Evolutionary conservation across 2,888 invertebrate species (phyloP), one percentile per base, ranked within the genome.

Genomic region (Galerucella calmariensis): DNA sequence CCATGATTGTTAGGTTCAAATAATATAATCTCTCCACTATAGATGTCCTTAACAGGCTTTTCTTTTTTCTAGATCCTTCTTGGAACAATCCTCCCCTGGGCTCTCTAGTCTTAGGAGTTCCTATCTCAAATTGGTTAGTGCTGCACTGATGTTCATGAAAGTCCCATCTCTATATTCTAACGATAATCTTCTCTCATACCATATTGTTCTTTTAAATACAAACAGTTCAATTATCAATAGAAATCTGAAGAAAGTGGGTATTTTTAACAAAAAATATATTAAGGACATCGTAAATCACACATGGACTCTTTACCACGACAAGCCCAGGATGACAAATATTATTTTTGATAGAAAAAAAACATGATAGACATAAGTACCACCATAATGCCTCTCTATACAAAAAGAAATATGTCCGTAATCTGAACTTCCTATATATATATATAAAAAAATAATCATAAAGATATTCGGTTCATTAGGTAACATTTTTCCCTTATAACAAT

Each of bases 401-500:
- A 44, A 56, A 59, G 24, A 48, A 72, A 16, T 44, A 65, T 63
- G 63, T 76, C 73, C 73, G 66, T 65, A 53, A 8, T 62, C 53
- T 62, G 67, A 69, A 77, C 73, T 73, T 76, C 72, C 69, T 71
- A 76, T 72, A 69, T 71, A 63, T 73, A 63, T 11, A 46, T 11
- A 46, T 11, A 48, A 75, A 79, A 75, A 72, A 61, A 63, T 48
- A 58, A 73, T 77, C 77, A 77, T 79, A 75, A 75, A 79, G 74
- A 77, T 74, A 67, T 77, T 35, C 77, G 79, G 75, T 79, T 77
- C 77, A 79, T 79, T 79, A 77, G 77, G 67, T 69, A 73, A 72
- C 67, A 73, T 75, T 73, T 72, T 73, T 65, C 63, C 72, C 51
- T 20, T 56, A 56, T 48, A 12, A 74, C 75, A 75, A 75, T 75